Percentiles rank a stretch among this genome's conserved stretches.
These are phyloP conservation scores for Rosalia funebris DNA, from an alignment of 2,888 invertebrate genomes.

Conservation along the genomic window DNA sequence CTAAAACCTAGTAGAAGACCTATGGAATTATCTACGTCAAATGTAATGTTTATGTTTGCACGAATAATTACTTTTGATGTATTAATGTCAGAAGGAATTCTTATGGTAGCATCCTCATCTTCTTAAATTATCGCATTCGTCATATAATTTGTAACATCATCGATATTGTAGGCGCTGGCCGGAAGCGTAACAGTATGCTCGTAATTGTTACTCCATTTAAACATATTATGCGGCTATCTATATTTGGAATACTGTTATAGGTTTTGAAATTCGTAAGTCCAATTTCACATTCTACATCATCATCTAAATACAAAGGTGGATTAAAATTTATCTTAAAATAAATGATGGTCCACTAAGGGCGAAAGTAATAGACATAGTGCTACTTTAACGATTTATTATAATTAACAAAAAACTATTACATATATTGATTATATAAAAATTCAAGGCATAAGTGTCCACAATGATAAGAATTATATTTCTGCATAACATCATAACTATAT, in stretches of 20 bases:
- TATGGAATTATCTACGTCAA: slow-evolving; percentile 1
- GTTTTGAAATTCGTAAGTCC: neutral
- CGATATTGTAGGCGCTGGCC: neutral
- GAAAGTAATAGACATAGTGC: neutral
- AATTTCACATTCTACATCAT: neutral
- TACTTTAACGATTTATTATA: neutral
- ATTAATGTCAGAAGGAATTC: neutral
- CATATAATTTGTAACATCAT: slow-evolving; percentile 8
- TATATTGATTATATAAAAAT: neutral
- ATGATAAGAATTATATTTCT: neutral
- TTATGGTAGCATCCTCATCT: neutral
- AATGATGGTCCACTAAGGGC: neutral
- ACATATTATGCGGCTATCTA: neutral
- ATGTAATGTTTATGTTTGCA: neutral
- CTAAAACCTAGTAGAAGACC: slow-evolving; percentile 5
- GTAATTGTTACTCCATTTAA: slow-evolving; percentile 3
- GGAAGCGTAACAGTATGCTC: neutral
- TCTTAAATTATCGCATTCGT: neutral
- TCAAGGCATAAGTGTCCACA: slow-evolving; percentile 1
- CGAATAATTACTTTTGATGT: neutral
- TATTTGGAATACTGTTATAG: neutral
- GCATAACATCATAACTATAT: neutral
- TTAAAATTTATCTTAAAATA: neutral
- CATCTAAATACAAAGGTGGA: slow-evolving; percentile 4
- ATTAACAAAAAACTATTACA: neutral